These are phyloP conservation scores for Stenoptilia bipunctidactyla DNA, from an alignment of 2,888 invertebrate genomes.

Conservation along the genomic window DNA sequence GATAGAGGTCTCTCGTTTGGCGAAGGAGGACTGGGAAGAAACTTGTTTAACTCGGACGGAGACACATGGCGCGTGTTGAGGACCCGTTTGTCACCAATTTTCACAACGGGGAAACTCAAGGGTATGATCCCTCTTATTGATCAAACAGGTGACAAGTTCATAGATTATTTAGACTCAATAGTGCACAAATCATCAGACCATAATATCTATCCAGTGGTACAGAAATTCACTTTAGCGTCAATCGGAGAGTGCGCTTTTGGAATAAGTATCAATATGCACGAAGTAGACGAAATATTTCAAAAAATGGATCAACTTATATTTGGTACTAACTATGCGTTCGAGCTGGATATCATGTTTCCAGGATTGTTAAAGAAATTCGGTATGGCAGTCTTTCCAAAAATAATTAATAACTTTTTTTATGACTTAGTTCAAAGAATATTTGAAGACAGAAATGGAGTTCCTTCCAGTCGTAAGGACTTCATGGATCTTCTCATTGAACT, in stretches of 20 bases:
- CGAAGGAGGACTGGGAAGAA: constrained; percentile 28
- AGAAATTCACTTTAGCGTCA: constrained; percentile 26
- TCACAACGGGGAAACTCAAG: constrained; percentile 40
- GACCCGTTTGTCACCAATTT: constrained; percentile 31
- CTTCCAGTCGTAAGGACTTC: constrained; percentile 30
- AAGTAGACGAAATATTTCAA: constrained; percentile 6
- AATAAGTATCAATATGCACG: constrained; percentile 22
- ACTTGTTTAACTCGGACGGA: constrained; percentile 34
- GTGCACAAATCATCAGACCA: constrained; percentile 18
- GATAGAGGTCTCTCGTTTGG: constrained; percentile 34
- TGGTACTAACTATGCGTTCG: constrained; percentile 12
- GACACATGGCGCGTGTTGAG: constrained; percentile 33
- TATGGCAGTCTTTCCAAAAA: constrained; percentile 21
- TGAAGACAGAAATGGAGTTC: constrained; percentile 25
- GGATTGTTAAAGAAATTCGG: constrained; percentile 27
- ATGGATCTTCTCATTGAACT: constrained; percentile 35
- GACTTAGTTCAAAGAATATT: constrained; percentile 23
- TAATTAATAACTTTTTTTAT: constrained; percentile 22
- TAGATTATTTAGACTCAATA: constrained; percentile 19
- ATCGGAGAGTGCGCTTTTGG: constrained; percentile 34
- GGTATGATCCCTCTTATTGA: constrained; percentile 34
- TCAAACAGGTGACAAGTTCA: constrained; percentile 26
- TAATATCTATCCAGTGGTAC: constrained; percentile 22
- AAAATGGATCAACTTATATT: constrained; percentile 18
- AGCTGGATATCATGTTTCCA: constrained; percentile 32